A percentile compares a stretch with the other conserved stretches of the same genome.
Evolutionary conservation across 2,113 vertebrate genomes (phyloP).

Genomic region (Glareola pratincola): DNA sequence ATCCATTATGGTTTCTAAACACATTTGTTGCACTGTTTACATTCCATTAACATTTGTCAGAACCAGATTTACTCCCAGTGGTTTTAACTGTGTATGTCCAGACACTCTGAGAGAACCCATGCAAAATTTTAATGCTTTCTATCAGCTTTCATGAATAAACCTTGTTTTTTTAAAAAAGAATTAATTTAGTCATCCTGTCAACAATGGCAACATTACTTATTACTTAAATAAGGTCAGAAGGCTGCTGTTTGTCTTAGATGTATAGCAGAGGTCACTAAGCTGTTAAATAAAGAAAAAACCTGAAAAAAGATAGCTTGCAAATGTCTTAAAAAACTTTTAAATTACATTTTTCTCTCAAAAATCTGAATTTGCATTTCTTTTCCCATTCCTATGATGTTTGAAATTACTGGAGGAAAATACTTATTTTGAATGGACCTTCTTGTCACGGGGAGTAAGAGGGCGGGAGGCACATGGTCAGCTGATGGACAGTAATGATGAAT

Average conservation of each 20-base stretch:
- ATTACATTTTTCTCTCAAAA: background rate
- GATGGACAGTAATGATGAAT: background rate
- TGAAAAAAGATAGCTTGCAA: background rate
- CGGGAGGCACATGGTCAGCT: background rate
- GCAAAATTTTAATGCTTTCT: background rate
- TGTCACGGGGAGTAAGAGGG: background rate
- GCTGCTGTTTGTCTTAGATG: background rate
- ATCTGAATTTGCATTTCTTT: background rate
- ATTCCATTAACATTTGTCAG: background rate
- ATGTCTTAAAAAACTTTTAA: background rate
- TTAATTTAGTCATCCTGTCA: background rate
- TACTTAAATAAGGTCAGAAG: background rate
- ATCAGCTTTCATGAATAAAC: background rate
- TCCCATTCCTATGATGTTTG: background rate
- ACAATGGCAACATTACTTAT: background rate
- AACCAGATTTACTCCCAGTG: background rate
- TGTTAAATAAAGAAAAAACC: background rate
- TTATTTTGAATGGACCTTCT: background rate
- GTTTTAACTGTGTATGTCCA: background rate
- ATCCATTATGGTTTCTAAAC: background rate
- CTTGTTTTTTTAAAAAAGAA: background rate
- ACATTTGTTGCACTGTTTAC: background rate
- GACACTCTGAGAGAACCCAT: background rate
- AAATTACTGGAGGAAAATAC: background rate
- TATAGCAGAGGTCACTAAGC: background rate